These are phyloP conservation scores for Chrysopilus asiliformis DNA, from an alignment of 2,888 invertebrate species.

Conservation along the genomic window DNA sequence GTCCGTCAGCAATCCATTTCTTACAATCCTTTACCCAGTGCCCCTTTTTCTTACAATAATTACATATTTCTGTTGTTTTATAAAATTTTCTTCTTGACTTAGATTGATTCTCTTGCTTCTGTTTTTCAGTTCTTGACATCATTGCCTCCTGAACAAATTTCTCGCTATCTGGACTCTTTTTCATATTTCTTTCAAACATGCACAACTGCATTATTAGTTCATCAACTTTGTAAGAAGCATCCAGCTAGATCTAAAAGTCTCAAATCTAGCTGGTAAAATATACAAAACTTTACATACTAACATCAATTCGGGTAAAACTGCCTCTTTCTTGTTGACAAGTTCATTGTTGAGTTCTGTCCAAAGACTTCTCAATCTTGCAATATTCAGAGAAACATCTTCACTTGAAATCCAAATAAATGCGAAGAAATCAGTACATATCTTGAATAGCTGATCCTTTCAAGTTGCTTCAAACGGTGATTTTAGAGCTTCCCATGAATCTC, in stretches of 20 bases:
- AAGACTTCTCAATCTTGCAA: constrained; percentile 19
- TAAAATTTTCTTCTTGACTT: no score
- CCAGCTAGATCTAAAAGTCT: constrained; percentile 19
- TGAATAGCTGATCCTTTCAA: constrained; percentile 23
- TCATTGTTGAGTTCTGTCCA: constrained; percentile 21
- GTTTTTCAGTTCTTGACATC: no score
- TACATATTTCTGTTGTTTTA: no score
- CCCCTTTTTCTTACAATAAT: constrained; percentile 14
- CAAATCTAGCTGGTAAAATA: constrained; percentile 15
- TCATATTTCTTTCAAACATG: constrained; percentile 1
- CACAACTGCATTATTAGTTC: constrained; percentile 9
- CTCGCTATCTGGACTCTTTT: constrained; percentile 5
- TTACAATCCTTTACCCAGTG: constrained; percentile 10
- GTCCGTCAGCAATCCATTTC: constrained; percentile 9
- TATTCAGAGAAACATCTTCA: constrained; percentile 21
- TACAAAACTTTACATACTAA: constrained; percentile 20
- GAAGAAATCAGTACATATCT: constrained; percentile 23
- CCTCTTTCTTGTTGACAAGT: constrained; percentile 18
- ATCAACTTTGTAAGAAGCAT: constrained; percentile 20
- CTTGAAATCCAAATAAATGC: constrained; percentile 20
- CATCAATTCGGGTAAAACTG: constrained; percentile 18
- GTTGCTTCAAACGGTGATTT: constrained; percentile 13
- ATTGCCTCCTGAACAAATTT: constrained; percentile 12
- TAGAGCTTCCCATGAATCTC: constrained; percentile 23
- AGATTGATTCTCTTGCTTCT: no score